Conservation (phyloP, 1,140 invertebrate genomes). For the Carposina sasakii region DNA sequence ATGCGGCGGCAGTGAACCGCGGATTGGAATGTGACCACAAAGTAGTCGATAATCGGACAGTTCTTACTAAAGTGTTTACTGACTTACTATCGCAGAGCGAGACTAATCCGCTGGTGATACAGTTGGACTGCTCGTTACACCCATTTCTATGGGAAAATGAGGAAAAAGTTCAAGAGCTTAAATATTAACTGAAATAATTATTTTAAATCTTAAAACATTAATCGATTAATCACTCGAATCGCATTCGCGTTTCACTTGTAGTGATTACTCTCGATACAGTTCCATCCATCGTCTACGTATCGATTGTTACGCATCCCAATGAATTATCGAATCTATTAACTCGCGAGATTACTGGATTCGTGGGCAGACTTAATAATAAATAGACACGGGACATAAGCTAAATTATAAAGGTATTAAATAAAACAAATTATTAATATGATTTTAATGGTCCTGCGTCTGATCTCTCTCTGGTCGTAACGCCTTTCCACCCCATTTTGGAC, state of each 20-base stretch:
- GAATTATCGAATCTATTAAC: constrained; percentile 69
- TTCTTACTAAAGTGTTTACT: constrained; percentile 43
- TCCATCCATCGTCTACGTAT: constrained; percentile 21
- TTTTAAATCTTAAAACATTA: background rate
- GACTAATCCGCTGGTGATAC: constrained; percentile 54
- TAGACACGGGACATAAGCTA: constrained; percentile 21
- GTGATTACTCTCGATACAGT: background rate
- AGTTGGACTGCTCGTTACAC: constrained; percentile 39
- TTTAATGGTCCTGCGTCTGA: no score
- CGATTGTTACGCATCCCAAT: constrained; percentile 51
- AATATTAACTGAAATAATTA: background rate
- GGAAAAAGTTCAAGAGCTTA: constrained; percentile 22
- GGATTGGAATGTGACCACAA: constrained; percentile 45
- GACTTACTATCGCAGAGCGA: constrained; percentile 36
- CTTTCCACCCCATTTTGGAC: no score
- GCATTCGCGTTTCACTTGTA: background rate
- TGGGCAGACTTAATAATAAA: constrained; percentile 13
- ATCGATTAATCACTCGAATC: background rate
- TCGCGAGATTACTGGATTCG: constrained; percentile 58
- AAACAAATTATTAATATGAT: no score
- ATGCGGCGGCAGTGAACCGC: constrained; percentile 32
- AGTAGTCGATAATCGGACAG: constrained; percentile 35
- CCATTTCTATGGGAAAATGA: constrained; percentile 47
- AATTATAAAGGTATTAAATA: constrained; percentile 8
- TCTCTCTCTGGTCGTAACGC: no score